These are phyloP conservation scores for Halcyon smyrnensis DNA, from an alignment of 2,797 vertebrate species.

Conservation along the genomic window DNA sequence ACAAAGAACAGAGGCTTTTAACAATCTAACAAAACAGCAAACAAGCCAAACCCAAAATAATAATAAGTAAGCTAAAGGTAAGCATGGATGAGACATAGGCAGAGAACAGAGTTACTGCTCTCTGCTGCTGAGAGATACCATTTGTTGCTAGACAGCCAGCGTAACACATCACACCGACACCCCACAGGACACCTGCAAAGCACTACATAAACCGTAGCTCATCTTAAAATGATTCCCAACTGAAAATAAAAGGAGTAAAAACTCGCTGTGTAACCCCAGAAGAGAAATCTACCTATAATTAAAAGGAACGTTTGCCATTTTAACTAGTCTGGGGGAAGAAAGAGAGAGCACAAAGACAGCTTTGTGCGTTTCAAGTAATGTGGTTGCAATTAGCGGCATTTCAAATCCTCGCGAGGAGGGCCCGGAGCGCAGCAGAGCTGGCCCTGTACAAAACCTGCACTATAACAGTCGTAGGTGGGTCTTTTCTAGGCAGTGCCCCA, in stretches of 20 bases:
- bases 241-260: slow-evolving; percentile 14
- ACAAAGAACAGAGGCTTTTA: slow-evolving; percentile 16
- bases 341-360: slow-evolving; percentile 53
- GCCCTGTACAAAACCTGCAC: not conserved
- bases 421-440: accelerated
- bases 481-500: not conserved
- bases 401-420: slow-evolving; percentile 7
- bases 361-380: slow-evolving; percentile 44
- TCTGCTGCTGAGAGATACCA: not conserved
- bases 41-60: not conserved
- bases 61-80: not conserved
- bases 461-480: not conserved
- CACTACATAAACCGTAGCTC: not conserved
- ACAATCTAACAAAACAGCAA: slow-evolving; percentile 1
- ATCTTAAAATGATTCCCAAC: not conserved
- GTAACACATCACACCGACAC: not conserved
- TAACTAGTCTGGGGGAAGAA: slow-evolving; percentile 28
- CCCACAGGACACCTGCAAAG: not conserved
- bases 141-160: not conserved
- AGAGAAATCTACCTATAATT: slow-evolving; percentile 32
- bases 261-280: not conserved
- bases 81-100: not conserved
- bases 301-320: slow-evolving; percentile 34
- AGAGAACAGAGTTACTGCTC: not conserved
- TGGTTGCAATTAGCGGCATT: slow-evolving; percentile 45